phyloP scores from a whole-genome alignment of 2,888 invertebrate genomes.

The Cosmia pyralina region DNA sequence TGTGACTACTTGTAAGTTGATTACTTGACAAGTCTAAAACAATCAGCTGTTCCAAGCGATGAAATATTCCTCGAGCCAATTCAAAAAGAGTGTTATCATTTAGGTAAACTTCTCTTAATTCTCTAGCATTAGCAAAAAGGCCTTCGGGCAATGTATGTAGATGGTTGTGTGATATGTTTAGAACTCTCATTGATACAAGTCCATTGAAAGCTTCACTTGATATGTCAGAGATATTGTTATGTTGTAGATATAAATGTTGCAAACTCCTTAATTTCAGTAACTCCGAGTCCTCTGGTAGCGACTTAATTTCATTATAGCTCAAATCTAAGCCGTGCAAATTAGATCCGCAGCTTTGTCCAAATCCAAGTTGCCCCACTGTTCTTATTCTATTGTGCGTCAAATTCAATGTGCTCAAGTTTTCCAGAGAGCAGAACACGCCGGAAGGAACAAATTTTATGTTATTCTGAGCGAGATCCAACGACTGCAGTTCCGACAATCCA shows the following conservation, averaged over 20 bases:
- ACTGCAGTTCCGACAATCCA: conserved; percentile 94
- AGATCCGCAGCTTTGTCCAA: conserved; percentile 91
- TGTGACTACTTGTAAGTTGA: conserved; percentile 95
- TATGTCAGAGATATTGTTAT: conserved; percentile 95
- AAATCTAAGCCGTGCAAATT: conserved; percentile 94
- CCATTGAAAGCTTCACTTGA: conserved; percentile 95
- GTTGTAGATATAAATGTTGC: conserved; percentile 94
- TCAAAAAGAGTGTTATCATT: conserved; percentile 96
- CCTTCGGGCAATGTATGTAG: conserved; percentile 95
- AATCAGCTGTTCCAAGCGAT: conserved; percentile 95
- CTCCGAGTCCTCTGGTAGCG: conserved; percentile 93
- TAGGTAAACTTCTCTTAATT: conserved; percentile 95
- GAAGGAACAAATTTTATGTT: conserved; percentile 95
- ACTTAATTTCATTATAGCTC: conserved; percentile 94
- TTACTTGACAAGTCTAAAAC: conserved; percentile 96
- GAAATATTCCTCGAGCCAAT: conserved; percentile 95
- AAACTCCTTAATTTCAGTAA: conserved; percentile 94
- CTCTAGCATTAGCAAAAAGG: conserved; percentile 94
- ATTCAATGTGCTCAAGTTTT: conserved; percentile 95
- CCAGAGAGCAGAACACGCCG: conserved; percentile 94
- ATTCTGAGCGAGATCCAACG: conserved; percentile 95
- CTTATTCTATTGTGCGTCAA: conserved; percentile 95
- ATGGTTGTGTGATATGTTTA: conserved; percentile 96
- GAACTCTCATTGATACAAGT: conserved; percentile 93
- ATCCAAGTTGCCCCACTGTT: conserved; percentile 94